phyloP scores from a whole-genome alignment of 2,113 vertebrate species.

The Elephantulus edwardii region DNA sequence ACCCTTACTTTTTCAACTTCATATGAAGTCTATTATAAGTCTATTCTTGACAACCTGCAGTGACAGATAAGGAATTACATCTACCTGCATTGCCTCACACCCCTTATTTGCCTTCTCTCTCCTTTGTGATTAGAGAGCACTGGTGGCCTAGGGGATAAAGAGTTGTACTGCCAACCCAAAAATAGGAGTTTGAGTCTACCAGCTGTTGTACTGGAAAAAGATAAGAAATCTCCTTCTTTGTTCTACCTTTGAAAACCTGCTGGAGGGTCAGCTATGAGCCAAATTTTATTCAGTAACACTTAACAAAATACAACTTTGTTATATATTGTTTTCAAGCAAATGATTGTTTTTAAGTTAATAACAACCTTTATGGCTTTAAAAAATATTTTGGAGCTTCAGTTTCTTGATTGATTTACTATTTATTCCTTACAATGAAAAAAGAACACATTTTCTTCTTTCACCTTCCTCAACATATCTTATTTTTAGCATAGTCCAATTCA shows the following conservation, averaged over 20 bases:
- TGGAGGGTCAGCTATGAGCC: too few species aligned
- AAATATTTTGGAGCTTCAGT: constrained; percentile 8
- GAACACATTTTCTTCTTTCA: background rate
- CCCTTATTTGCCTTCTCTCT: background rate
- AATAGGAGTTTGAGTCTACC: too few species aligned
- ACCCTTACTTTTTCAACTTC: too few species aligned
- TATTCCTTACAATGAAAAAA: background rate
- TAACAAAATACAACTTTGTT: too few species aligned
- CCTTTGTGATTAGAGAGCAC: background rate
- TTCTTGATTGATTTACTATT: constrained; percentile 9
- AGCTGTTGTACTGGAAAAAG: too few species aligned
- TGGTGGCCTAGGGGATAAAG: too few species aligned
- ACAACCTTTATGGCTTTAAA: constrained; percentile 68
- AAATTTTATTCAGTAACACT: too few species aligned
- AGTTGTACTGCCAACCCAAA: too few species aligned
- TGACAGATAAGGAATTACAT: background rate
- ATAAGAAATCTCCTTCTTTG: too few species aligned
- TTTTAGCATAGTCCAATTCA: constrained; percentile 21
- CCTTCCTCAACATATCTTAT: background rate
- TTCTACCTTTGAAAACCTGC: too few species aligned
- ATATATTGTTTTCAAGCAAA: background rate
- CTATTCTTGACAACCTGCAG: background rate
- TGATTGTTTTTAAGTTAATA: background rate
- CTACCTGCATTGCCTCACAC: background rate
- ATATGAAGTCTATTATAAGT: too few species aligned